Evolutionary conservation across 2,888 invertebrate species (phyloP).

Genomic region (Micoletzkya japonica): DNA sequence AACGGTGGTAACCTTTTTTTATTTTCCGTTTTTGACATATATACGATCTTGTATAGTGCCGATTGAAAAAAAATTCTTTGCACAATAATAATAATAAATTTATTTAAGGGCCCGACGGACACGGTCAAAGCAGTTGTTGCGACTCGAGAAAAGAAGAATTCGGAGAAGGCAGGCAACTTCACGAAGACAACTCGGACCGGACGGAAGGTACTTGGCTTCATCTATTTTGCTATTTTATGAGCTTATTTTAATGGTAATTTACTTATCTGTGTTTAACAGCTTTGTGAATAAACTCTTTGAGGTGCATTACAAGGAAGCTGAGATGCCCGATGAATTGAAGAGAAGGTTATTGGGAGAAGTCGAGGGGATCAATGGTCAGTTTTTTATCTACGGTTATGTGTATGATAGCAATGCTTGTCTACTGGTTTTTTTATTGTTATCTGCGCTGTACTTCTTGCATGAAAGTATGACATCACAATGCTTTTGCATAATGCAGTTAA

Average conservation of each 20-base stretch:
- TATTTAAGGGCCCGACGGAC: slow-evolving; percentile 1
- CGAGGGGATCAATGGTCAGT: not conserved
- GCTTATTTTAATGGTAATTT: not conserved
- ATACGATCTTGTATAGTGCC: too few relatives aligned
- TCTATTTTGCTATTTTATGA: not conserved
- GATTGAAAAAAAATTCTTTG: too few relatives aligned
- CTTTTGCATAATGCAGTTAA: too few relatives aligned
- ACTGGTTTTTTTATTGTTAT: too few relatives aligned
- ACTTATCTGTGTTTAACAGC: too few relatives aligned
- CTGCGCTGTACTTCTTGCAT: too few relatives aligned
- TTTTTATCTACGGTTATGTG: too few relatives aligned
- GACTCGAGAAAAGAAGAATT: not conserved
- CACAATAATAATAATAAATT: too few relatives aligned
- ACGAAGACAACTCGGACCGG: slow-evolving; percentile 42
- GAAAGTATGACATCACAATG: too few relatives aligned
- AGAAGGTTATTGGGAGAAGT: slow-evolving; percentile 30
- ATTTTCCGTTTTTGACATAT: too few relatives aligned
- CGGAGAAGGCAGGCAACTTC: slow-evolving; percentile 4
- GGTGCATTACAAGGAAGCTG: slow-evolving; percentile 42
- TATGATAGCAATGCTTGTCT: too few relatives aligned
- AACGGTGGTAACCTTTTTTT: too few relatives aligned
- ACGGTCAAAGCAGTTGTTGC: not conserved
- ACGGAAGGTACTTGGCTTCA: slow-evolving; percentile 23
- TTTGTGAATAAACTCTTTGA: not conserved
- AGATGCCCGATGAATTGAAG: slow-evolving; percentile 36